Base-by-base conservation (phyloP, 2,113 vertebrate species). In the Rhombomys opimus region DNA sequence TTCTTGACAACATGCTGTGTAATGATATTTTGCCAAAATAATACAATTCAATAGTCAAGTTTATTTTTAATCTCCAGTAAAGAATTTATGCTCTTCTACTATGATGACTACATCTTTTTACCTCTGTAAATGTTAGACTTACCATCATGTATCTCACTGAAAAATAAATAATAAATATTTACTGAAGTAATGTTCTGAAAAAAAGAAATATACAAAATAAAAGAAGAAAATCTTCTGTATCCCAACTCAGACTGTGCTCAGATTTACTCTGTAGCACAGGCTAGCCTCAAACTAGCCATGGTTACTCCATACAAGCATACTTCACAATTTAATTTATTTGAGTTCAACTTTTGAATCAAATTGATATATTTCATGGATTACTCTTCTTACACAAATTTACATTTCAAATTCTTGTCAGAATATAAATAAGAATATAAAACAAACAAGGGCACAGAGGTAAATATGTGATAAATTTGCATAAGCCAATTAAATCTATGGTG, bases 31-130 rank as follows among this genome's bases (percentile, higher is more conserved):
- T 91, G 7, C 27, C 52, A 93, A 96, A 94, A 93, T 38, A 94
- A 87, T 96, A 96, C 95, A 94, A 91, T 67, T 96, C 57, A 94
- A 73, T 94, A 63, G 93, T 96, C 46, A 35, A 25, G 86, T 94
- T 91, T 84, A 76, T 87, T 93, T 95, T 94, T 76, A 3, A 38
- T 84, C 27, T 95, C 57, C 17, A 76, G 15, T 77, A 93, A 84
- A 76, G 12, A 18, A 94, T 18, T 73, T 92, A 90, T 61, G 46
- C 3, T 95, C 52, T 65, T 91, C 73, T 38, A 23, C 17, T 93
- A 23, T 76, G 38, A 38, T 93, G 7, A 15, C 57, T 0, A 7
- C 57, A 22, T 75, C 35, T 87, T 20, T 46, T 23, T n/a, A 89
- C 3, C n/a, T 91, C 7, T 1, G 18, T 27, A 77, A 23, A 93